Evolutionary conservation across 2,797 vertebrate species (phyloP).

Genomic region (Pipistrellus pygmaeus): DNA sequence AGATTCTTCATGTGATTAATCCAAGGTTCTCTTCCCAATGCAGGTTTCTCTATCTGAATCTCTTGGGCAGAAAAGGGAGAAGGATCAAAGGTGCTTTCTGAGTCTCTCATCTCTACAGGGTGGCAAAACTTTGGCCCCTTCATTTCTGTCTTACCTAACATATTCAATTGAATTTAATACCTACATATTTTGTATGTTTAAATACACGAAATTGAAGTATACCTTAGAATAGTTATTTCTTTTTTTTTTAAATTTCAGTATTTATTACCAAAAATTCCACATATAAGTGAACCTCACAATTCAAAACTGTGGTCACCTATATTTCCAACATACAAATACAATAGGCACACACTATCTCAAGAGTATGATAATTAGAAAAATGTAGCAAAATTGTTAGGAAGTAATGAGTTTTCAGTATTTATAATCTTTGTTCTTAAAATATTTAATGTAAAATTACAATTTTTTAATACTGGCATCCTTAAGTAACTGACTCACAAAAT

Average conservation of each 20-base stretch:
- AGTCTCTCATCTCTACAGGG: background rate
- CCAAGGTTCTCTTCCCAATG: background rate
- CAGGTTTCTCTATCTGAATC: background rate
- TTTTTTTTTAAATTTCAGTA: background rate
- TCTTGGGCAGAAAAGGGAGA: background rate
- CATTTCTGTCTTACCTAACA: background rate
- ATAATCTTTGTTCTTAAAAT: background rate
- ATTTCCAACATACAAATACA: background rate
- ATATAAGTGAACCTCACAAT: background rate
- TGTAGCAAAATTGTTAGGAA: constrained; percentile 19
- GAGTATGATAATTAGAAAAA: background rate
- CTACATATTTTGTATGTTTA: background rate
- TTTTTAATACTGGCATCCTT: constrained; percentile 10
- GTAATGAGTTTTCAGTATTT: constrained; percentile 11
- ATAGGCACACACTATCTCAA: background rate
- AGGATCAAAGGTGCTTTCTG: background rate
- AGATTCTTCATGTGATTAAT: background rate
- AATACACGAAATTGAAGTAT: background rate
- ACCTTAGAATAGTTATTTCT: background rate
- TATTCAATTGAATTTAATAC: background rate
- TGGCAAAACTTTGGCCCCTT: background rate
- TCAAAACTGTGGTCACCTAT: background rate
- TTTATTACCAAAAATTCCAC: background rate
- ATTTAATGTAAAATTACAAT: background rate
- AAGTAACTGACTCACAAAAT: constrained; percentile 12